Evolutionary conservation across 1,140 invertebrate species (phyloP).

Genomic region (Cepaea nemoralis): DNA sequence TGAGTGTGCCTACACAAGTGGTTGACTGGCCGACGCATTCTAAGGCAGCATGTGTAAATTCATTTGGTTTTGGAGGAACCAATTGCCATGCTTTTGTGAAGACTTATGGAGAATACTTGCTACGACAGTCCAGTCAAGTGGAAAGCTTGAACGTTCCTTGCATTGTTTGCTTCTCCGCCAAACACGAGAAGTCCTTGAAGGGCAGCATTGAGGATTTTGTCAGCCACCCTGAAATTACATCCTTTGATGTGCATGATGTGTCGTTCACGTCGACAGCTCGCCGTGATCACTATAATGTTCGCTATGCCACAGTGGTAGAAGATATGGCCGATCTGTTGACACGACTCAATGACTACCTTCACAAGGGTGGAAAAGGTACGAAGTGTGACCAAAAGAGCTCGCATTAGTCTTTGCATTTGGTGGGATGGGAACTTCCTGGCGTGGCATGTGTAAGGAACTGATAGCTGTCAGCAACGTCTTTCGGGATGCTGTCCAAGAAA

Average conservation of each 20-base stretch:
- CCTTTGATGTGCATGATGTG: conserved; percentile 38
- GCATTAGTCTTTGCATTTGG: conserved; percentile 56
- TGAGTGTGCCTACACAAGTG: conserved; percentile 51
- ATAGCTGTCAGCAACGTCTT: conserved; percentile 43
- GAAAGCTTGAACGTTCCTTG: neutral
- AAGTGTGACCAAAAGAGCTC: neutral
- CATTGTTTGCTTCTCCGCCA: conserved; percentile 43
- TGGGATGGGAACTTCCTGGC: conserved; percentile 57
- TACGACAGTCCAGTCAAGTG: neutral
- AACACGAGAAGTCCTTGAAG: conserved; percentile 36
- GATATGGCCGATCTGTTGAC: conserved; percentile 36
- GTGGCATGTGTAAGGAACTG: conserved; percentile 54
- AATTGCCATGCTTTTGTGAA: conserved; percentile 57
- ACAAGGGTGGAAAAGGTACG: neutral
- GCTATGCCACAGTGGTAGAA: conserved; percentile 37
- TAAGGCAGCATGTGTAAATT: conserved; percentile 56
- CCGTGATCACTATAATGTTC: conserved; percentile 46
- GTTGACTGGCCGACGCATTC: conserved; percentile 64
- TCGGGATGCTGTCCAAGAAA: conserved; percentile 39
- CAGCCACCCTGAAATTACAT: neutral
- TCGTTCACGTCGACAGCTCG: conserved; percentile 50
- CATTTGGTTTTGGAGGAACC: conserved; percentile 64
- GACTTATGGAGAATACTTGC: conserved; percentile 50
- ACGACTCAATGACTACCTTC: neutral
- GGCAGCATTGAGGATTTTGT: conserved; percentile 34